A percentile compares a stretch with the other conserved stretches of the same genome.
Evolutionary conservation across 2,113 vertebrate species (phyloP).

Genomic region (Myanophis thanlyinensis): DNA sequence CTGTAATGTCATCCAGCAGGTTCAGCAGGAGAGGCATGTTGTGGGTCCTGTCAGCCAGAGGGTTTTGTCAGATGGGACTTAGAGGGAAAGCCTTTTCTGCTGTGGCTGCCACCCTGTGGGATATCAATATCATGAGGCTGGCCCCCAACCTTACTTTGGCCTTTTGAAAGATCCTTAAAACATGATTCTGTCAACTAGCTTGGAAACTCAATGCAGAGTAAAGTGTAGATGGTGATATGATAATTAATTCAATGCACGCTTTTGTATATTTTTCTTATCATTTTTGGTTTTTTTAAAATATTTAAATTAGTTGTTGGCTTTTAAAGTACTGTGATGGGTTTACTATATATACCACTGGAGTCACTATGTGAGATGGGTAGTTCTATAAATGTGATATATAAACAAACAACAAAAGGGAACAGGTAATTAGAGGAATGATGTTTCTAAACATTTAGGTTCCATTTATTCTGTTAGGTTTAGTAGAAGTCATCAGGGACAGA

Average conservation of each 20-base stretch:
- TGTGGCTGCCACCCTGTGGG: background rate
- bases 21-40: background rate
- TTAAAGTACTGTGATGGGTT: background rate
- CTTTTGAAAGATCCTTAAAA: background rate
- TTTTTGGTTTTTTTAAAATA: background rate
- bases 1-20: background rate
- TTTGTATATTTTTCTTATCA: background rate
- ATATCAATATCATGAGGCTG: background rate
- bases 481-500: background rate
- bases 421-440: background rate
- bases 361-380: background rate
- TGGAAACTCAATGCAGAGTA: background rate
- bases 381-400: background rate
- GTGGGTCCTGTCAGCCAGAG: background rate
- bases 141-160: background rate
- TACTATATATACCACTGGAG: background rate
- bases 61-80: background rate
- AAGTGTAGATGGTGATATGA: background rate
- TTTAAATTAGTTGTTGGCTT: background rate
- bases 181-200: background rate
- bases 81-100: background rate
- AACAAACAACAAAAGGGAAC: background rate
- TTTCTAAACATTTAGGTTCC: background rate
- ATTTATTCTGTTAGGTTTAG: background rate
- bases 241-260: background rate